These are phyloP conservation scores for Schizothorax lantsangensis DNA, from an alignment of 2,797 vertebrate genomes.

Conservation along the genomic window DNA sequence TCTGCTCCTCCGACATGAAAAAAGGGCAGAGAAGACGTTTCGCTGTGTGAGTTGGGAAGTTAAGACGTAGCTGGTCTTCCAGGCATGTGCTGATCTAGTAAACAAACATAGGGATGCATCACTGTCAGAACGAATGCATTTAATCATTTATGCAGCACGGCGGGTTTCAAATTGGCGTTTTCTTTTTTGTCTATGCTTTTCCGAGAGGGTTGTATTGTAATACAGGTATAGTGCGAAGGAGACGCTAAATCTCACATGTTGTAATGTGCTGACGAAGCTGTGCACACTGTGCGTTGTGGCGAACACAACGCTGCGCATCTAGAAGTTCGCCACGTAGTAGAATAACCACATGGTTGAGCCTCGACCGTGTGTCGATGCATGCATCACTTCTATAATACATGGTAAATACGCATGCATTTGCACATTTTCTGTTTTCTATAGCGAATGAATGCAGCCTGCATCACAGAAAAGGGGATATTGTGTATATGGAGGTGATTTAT, in stretches of 20 bases:
- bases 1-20: background rate
- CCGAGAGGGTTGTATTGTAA: background rate
- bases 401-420: background rate
- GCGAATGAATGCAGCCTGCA: background rate
- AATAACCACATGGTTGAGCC: conserved; percentile 31
- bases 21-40: background rate
- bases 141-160: background rate
- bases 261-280: conserved; percentile 59
- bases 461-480: background rate
- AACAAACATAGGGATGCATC: conserved; percentile 46
- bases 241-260: conserved; percentile 23
- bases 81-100: conserved; percentile 48
- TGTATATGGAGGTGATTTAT: background rate
- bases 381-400: background rate
- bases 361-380: background rate
- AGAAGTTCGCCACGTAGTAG: conserved; percentile 42
- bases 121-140: conserved; percentile 6
- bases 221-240: conserved; percentile 29
- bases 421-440: background rate
- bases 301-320: conserved; percentile 48
- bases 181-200: background rate
- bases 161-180: background rate
- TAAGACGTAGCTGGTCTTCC: conserved; percentile 47
- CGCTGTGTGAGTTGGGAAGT: conserved; percentile 43
- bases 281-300: conserved; percentile 18